Evolutionary conservation across 2,888 invertebrate species (phyloP).

Genomic region (Drosophila pseudotakahashii): DNA sequence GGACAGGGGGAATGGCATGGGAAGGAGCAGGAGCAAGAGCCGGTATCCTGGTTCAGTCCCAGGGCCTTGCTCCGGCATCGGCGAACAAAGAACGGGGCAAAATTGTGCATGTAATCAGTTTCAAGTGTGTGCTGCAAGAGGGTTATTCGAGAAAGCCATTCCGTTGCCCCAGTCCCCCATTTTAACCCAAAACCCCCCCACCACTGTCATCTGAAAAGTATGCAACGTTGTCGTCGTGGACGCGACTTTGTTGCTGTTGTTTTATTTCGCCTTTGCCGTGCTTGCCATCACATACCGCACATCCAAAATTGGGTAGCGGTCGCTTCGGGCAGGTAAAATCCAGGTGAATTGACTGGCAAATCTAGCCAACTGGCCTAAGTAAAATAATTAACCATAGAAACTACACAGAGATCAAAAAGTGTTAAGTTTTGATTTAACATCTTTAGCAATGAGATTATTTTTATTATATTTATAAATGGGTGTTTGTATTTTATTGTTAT

Average conservation of each 20-base stretch:
- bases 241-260: slow-evolving; percentile 70
- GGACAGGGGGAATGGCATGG: neutral
- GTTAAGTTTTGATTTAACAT: too few relatives aligned
- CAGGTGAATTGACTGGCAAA: slow-evolving; percentile 10
- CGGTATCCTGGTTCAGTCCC: slow-evolving; percentile 32
- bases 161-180: slow-evolving; percentile 31
- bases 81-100: slow-evolving; percentile 71
- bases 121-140: slow-evolving; percentile 62
- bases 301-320: slow-evolving; percentile 10
- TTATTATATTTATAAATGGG: too few relatives aligned
- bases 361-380: neutral
- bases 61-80: slow-evolving; percentile 49
- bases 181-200: neutral
- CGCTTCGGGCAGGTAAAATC: slow-evolving; percentile 27
- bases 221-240: slow-evolving; percentile 60
- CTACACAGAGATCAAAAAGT: neutral
- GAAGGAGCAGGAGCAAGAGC: neutral
- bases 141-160: slow-evolving; percentile 64
- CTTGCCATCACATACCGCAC: slow-evolving; percentile 51
- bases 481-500: too few relatives aligned
- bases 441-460: too few relatives aligned
- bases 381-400: neutral
- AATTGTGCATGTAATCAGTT: slow-evolving; percentile 79
- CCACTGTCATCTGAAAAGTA: slow-evolving; percentile 71
- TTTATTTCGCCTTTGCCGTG: slow-evolving; percentile 65